Conservation (phyloP, 2,113 vertebrate species). For the Lepus europaeus region DNA sequence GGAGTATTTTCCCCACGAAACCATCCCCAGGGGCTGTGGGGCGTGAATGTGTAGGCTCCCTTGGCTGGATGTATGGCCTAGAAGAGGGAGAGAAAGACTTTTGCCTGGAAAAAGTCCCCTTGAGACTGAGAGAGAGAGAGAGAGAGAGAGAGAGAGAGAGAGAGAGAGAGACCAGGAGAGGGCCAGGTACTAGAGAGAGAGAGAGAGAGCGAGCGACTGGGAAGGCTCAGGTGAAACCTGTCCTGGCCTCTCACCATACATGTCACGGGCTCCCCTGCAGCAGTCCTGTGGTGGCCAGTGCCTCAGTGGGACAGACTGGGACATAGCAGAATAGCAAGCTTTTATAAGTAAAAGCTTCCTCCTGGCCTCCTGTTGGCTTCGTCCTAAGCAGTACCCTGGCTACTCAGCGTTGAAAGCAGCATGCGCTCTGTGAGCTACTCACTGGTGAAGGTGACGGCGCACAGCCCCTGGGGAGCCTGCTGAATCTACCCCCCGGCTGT, state of each 20-base stretch:
- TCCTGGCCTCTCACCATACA: accelerated
- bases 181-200: no score
- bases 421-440: neutral
- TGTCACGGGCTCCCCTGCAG: no score
- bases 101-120: neutral
- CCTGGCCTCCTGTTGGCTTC: neutral
- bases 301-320: neutral
- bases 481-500: no score
- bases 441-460: no score
- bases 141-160: no score
- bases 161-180: neutral
- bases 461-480: no score
- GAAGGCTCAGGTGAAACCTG: neutral
- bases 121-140: neutral
- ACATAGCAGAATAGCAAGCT: neutral
- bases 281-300: accelerated
- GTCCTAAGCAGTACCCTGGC: neutral
- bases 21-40: neutral
- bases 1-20: neutral
- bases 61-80: neutral
- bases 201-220: neutral
- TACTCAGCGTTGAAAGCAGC: neutral
- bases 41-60: constrained; percentile 16
- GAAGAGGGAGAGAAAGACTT: neutral
- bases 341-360: neutral